These are phyloP conservation scores for Otolemur crassicaudatus DNA, from an alignment of 2,797 vertebrate genomes.

Conservation along the genomic window DNA sequence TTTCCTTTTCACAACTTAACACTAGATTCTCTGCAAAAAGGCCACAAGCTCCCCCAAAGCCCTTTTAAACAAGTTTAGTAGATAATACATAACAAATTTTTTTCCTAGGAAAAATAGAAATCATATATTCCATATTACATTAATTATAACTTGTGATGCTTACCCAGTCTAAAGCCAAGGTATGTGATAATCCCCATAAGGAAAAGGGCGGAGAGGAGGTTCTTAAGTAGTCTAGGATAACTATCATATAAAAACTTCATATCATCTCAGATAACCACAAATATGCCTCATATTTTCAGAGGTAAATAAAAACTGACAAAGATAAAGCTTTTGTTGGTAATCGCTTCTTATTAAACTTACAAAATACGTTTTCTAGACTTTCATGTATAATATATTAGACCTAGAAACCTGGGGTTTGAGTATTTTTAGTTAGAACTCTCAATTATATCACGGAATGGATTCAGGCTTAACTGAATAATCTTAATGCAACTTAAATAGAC, in stretches of 20 bases:
- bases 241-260: not conserved
- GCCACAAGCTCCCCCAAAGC: not conserved
- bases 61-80: not conserved
- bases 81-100: slow-evolving; percentile 19
- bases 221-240: not conserved
- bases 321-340: not conserved
- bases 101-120: not conserved
- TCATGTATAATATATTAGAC: not conserved
- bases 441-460: not conserved
- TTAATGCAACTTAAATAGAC: not conserved
- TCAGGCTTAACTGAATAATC: not conserved
- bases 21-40: not conserved
- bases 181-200: not conserved
- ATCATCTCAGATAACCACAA: not conserved
- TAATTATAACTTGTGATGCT: not conserved
- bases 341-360: not conserved
- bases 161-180: not conserved
- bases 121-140: slow-evolving; percentile 5
- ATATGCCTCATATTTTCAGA: not conserved
- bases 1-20: not conserved
- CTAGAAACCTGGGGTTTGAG: not conserved
- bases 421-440: slow-evolving; percentile 17
- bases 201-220: not conserved
- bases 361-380: slow-evolving; percentile 15
- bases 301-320: slow-evolving; percentile 11